Conservation (phyloP, 2,888 invertebrate genomes). For the Brachyopa scutellaris region DNA sequence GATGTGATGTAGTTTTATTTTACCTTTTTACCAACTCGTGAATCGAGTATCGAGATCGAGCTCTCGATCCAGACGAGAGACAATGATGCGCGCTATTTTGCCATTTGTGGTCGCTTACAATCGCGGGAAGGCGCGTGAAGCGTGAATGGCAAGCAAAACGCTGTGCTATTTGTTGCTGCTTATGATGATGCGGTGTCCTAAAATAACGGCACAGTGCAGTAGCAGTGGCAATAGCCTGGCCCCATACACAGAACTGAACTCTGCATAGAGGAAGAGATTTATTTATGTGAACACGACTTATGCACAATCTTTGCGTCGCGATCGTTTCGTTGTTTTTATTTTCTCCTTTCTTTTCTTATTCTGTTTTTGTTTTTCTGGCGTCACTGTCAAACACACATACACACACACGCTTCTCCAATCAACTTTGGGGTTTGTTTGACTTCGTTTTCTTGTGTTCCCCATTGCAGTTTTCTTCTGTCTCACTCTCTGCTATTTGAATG, state of each 20-base stretch:
- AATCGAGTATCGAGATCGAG: slow-evolving; percentile 38
- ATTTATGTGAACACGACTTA: slow-evolving; percentile 61
- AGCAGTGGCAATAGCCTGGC: slow-evolving; percentile 24
- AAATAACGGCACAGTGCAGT: slow-evolving; percentile 60
- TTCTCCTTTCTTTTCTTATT: not conserved
- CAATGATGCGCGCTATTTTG: slow-evolving; percentile 43
- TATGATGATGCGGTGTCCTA: slow-evolving; percentile 55
- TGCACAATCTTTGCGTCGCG: slow-evolving; percentile 52
- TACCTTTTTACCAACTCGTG: slow-evolving; percentile 53
- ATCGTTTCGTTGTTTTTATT: slow-evolving; percentile 36
- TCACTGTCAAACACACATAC: slow-evolving; percentile 46
- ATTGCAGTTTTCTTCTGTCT: slow-evolving; percentile 1
- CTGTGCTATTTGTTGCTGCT: not conserved
- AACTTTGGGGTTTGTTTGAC: slow-evolving; percentile 38
- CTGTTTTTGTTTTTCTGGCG: slow-evolving; percentile 63
- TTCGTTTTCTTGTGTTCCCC: slow-evolving; percentile 1
- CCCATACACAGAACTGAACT: slow-evolving; percentile 39
- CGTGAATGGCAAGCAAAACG: slow-evolving; percentile 48
- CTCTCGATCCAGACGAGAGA: slow-evolving; percentile 2
- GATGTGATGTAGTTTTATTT: slow-evolving; percentile 26
- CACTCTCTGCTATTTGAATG: not conserved
- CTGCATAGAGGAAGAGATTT: slow-evolving; percentile 57
- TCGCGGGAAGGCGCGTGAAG: slow-evolving; percentile 38
- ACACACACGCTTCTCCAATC: not conserved
- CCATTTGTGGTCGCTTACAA: slow-evolving; percentile 44